A percentile compares a stretch with the other conserved stretches of the same genome.
Evolutionary conservation across 35 echinoderm and acorn worm species (phyloP).

Genomic region (Apostichopus parvimensis): DNA sequence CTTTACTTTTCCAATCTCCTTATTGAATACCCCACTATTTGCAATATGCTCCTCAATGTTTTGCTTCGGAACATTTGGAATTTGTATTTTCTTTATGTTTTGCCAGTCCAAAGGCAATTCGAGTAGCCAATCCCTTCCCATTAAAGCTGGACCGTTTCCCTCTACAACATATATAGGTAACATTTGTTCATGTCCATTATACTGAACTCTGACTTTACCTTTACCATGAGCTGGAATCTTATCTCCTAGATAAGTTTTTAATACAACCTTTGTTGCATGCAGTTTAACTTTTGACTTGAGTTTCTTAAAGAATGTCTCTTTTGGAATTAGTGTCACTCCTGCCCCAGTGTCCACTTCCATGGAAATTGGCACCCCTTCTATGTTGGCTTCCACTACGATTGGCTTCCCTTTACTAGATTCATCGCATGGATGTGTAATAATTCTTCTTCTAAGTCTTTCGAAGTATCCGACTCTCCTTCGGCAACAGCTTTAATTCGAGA

Average conservation of each 20-base stretch:
- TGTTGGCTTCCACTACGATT: no score
- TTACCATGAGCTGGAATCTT: not conserved
- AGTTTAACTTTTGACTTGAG: not conserved
- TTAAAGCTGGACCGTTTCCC: not conserved
- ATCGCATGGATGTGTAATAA: no score
- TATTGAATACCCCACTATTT: not conserved
- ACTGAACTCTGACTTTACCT: not conserved
- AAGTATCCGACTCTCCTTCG: no score
- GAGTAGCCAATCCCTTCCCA: slow-evolving; percentile 17
- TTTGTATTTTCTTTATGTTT: not conserved
- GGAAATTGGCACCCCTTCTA: not conserved
- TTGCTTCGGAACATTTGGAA: not conserved
- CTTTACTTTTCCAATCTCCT: not conserved
- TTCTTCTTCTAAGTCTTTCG: no score
- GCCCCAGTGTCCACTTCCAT: slow-evolving; percentile 6
- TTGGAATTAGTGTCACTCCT: not conserved
- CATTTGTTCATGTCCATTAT: not conserved
- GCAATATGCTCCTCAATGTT: not conserved
- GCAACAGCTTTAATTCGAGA: no score
- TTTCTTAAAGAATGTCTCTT: not conserved
- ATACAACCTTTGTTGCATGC: not conserved
- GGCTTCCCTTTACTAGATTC: no score
- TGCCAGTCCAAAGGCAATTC: not conserved
- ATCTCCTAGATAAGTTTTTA: not conserved
- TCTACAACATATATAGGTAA: slow-evolving; percentile 4